phyloP scores from a whole-genome alignment of 2,888 invertebrate species.

The Caenorhabditis sp. region DNA sequence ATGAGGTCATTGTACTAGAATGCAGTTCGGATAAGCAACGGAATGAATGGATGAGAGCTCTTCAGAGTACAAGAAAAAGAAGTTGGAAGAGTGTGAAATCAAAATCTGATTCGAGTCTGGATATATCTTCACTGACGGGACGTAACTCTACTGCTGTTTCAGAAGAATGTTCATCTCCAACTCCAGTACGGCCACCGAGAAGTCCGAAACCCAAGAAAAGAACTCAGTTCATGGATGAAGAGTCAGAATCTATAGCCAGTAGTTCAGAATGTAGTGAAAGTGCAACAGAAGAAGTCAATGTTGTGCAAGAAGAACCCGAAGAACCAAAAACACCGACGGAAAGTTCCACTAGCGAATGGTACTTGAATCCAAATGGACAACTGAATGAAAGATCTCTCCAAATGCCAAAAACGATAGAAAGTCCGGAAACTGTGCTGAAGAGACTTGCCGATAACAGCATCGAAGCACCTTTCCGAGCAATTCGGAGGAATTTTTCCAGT shows the following conservation, averaged over 20 bases:
- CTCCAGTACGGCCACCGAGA: constrained; percentile 64
- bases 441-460: constrained; percentile 67
- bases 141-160: constrained; percentile 42
- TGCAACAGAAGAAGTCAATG: constrained; percentile 2
- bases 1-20: constrained; percentile 77
- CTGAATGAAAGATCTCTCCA: constrained; percentile 78
- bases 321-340: constrained; percentile 17
- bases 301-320: constrained; percentile 3
- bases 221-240: constrained; percentile 18
- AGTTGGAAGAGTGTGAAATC: constrained; percentile 66
- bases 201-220: constrained; percentile 57
- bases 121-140: constrained; percentile 60
- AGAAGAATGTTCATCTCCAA: constrained; percentile 28
- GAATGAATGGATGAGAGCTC: constrained; percentile 77
- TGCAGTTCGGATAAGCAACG: constrained; percentile 73
- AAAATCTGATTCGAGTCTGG: constrained; percentile 52
- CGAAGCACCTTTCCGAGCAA: constrained; percentile 67
- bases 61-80: constrained; percentile 74
- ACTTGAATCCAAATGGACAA: constrained; percentile 77
- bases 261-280: background rate
- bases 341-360: constrained; percentile 75
- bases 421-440: constrained; percentile 66
- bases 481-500: constrained; percentile 63
- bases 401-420: constrained; percentile 74
- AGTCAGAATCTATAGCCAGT: background rate